Conservation (phyloP, 2,797 vertebrate species). For the Geotrypetes seraphini region DNA sequence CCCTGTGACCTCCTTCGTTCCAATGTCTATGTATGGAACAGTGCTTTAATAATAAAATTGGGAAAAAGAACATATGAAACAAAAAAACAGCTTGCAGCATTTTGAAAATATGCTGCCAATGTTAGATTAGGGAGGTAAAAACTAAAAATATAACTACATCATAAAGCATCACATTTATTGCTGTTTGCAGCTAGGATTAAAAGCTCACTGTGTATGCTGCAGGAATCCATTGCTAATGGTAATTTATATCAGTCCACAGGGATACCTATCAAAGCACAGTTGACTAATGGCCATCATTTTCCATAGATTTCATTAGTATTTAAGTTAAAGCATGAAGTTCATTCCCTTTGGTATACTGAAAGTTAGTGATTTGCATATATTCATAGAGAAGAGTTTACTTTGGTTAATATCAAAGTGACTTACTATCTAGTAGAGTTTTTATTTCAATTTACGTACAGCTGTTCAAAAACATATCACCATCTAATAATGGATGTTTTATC, state of each 20-base stretch:
- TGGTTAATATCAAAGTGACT: conserved; percentile 38
- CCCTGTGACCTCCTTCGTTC: too few relatives aligned
- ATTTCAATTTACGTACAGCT: too few relatives aligned
- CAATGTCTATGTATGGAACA: too few relatives aligned
- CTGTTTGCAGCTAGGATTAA: conserved; percentile 37
- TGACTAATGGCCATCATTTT: conserved; percentile 53
- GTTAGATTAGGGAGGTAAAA: neutral
- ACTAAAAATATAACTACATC: conserved; percentile 3
- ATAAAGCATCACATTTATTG: conserved; percentile 43
- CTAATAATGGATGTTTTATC: too few relatives aligned
- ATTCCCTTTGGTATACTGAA: conserved; percentile 32
- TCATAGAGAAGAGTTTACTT: conserved; percentile 24
- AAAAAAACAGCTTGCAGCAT: too few relatives aligned
- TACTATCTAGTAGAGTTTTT: too few relatives aligned
- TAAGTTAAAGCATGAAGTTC: conserved; percentile 39
- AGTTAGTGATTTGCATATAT: conserved; percentile 42
- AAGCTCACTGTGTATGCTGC: conserved; percentile 19
- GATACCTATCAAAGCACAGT: conserved; percentile 31
- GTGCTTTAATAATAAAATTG: too few relatives aligned
- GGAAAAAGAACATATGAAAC: too few relatives aligned
- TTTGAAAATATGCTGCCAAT: conserved; percentile 25
- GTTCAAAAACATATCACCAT: too few relatives aligned
- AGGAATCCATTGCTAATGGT: conserved; percentile 39
- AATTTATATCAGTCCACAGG: conserved; percentile 41
- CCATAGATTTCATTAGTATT: conserved; percentile 54